A percentile compares a stretch with the other conserved stretches of the same genome.
Conservation (phyloP, 2,888 invertebrate species). For the Atethmia centrago region DNA sequence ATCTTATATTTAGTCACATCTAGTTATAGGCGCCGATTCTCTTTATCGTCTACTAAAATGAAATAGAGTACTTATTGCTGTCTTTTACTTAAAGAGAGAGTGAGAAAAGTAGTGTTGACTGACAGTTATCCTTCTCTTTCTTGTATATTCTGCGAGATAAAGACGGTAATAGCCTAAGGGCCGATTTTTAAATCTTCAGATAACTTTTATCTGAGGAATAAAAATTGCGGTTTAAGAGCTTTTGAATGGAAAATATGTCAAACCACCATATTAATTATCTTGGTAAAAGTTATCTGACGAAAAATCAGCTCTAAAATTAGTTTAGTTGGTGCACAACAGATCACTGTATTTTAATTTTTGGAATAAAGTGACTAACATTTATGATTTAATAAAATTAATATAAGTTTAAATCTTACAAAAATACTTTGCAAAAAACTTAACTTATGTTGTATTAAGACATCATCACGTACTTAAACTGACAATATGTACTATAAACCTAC, state of each 20-base stretch:
- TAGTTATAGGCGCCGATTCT: neutral
- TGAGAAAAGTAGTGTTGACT: neutral
- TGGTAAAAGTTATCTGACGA: neutral
- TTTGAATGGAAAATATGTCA: neutral
- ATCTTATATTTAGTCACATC: neutral
- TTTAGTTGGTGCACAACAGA: neutral
- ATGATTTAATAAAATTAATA: constrained; percentile 1
- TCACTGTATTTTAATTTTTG: neutral
- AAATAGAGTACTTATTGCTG: neutral
- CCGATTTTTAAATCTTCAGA: neutral
- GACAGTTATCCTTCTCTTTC: neutral
- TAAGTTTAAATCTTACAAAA: neutral
- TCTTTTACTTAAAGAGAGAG: neutral
- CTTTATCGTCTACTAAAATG: neutral
- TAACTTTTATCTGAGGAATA: neutral
- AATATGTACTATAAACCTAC: constrained; percentile 47
- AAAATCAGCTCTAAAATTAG: neutral
- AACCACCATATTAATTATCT: neutral
- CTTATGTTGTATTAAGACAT: constrained; percentile 15
- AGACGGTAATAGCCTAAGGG: neutral
- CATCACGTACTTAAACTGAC: constrained; percentile 42
- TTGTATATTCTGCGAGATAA: neutral
- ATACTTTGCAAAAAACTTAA: constrained; percentile 31
- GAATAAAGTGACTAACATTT: neutral
- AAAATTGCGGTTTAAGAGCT: too few species aligned